Base-by-base conservation (phyloP, 2,888 invertebrate genomes). In the Cremastobaeus sp. region DNA sequence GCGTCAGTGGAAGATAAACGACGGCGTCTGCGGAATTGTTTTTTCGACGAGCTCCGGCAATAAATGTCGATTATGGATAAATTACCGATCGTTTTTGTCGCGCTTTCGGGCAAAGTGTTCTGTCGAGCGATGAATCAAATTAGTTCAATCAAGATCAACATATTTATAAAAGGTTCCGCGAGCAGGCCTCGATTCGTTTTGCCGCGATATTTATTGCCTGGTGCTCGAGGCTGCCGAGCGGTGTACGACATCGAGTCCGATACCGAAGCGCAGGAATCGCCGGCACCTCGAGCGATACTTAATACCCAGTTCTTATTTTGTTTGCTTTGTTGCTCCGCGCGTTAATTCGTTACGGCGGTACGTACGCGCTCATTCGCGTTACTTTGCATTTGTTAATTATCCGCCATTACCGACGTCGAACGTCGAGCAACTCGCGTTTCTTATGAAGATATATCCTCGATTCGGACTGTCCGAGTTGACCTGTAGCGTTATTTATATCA, bases 131-230 rank as follows among this genome's bases (percentile, higher is more conserved):
- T 76, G 77, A 77, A 78, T 78, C 78, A 77, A 81, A 81, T 79
- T 76, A 77, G 76, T 78, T 65, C 76, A 78, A 79, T 79, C 77
- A 77, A 73, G 77, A 79, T 79, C 77, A 81, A 79, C 77, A 81
- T 79, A 79, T 79, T 81, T 79, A 79, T 79, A 78, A 76, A 79
- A 78, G 76, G 77, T 76, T 77, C 34, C 47, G 55, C 45, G 25
- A 59, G 50, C 50, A 35, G 48, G 39, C 54, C 39, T 41, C 35
- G 50, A 66, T 62, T 66, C 55, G 60, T 55, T 66, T 73, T 59
- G 47, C 54, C 20, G 48, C 47, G 39, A 73, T 68, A 73, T 73
- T 73, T 66, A 73, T 73, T 62, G 25, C 25, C 8, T 8, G 25
- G 25, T 8, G 25, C 25, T 25, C 25, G n/a, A n/a, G n/a, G n/a